Percentiles rank a stretch among this genome's conserved stretches.
phyloP scores from a whole-genome alignment of 2,113 vertebrate species.

The Uropsilus gracilis region DNA sequence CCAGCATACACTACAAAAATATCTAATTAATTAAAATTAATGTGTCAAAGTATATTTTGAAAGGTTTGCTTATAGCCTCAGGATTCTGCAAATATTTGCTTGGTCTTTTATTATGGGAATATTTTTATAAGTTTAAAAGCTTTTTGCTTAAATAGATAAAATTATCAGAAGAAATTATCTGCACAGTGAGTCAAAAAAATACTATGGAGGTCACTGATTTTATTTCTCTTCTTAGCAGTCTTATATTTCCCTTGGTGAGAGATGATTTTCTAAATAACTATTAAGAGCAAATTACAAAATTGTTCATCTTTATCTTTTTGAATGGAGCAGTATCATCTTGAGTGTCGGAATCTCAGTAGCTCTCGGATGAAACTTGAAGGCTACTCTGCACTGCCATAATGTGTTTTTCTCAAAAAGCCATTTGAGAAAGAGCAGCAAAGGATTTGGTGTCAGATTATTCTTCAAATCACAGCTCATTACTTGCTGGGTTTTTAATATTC shows the following conservation, averaged over 20 bases:
- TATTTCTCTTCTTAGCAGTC: background rate
- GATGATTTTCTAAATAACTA: background rate
- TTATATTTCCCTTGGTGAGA: background rate
- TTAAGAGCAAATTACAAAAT: no score
- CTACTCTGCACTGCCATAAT: no score
- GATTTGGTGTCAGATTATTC: no score
- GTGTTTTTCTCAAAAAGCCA: no score
- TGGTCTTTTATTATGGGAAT: background rate
- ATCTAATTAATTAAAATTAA: background rate
- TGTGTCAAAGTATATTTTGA: background rate
- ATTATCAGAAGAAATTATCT: background rate
- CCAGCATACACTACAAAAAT: background rate
- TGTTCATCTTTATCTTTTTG: no score
- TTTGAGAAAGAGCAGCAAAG: no score
- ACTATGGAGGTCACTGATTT: background rate
- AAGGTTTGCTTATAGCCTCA: background rate
- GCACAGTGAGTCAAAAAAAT: background rate
- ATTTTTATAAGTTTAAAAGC: background rate
- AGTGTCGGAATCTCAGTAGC: no score
- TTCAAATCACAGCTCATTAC: no score
- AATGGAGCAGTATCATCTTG: no score
- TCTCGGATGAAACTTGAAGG: no score
- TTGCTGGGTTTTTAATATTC: no score
- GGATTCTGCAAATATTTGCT: background rate
- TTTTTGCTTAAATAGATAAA: background rate